Evolutionary conservation across 2,888 invertebrate genomes (phyloP).

Genomic region (Hirtodrosophila trivittata): DNA sequence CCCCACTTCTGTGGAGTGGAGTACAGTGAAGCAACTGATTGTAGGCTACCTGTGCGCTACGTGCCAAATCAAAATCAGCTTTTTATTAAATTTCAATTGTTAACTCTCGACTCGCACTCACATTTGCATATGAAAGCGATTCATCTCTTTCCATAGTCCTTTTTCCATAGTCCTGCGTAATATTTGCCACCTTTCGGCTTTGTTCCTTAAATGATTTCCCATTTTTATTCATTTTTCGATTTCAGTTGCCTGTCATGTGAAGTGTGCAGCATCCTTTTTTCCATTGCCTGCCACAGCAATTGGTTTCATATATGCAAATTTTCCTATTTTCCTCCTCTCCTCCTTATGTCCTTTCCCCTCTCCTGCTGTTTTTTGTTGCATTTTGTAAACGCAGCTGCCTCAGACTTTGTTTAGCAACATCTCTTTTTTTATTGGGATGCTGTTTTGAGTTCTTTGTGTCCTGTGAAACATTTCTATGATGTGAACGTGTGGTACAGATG

Average conservation of each 20-base stretch:
- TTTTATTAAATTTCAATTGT: slow-evolving; percentile 55
- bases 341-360: slow-evolving; percentile 13
- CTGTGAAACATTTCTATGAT: too few species aligned
- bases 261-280: slow-evolving; percentile 58
- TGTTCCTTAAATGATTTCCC: slow-evolving; percentile 69
- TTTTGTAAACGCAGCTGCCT: slow-evolving; percentile 63
- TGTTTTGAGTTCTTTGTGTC: slow-evolving; percentile 27
- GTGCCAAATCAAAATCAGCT: slow-evolving; percentile 79
- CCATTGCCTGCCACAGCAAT: slow-evolving; percentile 46
- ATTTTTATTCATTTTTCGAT: slow-evolving; percentile 64
- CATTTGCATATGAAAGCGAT: slow-evolving; percentile 79
- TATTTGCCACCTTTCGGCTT: slow-evolving; percentile 74
- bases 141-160: slow-evolving; percentile 45
- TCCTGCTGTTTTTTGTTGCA: slow-evolving; percentile 51
- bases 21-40: slow-evolving; percentile 32
- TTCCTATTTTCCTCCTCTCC: slow-evolving; percentile 30
- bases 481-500: slow-evolving; percentile 26
- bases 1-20: slow-evolving; percentile 50
- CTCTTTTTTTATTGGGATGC: slow-evolving; percentile 42
- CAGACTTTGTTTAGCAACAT: slow-evolving; percentile 15
- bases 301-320: slow-evolving; percentile 78
- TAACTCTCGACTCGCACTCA: slow-evolving; percentile 31
- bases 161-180: slow-evolving; percentile 48
- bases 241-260: slow-evolving; percentile 58
- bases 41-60: slow-evolving; percentile 51